Conservation (phyloP, 2,888 invertebrate genomes). For the Drosophila cracens region DNA sequence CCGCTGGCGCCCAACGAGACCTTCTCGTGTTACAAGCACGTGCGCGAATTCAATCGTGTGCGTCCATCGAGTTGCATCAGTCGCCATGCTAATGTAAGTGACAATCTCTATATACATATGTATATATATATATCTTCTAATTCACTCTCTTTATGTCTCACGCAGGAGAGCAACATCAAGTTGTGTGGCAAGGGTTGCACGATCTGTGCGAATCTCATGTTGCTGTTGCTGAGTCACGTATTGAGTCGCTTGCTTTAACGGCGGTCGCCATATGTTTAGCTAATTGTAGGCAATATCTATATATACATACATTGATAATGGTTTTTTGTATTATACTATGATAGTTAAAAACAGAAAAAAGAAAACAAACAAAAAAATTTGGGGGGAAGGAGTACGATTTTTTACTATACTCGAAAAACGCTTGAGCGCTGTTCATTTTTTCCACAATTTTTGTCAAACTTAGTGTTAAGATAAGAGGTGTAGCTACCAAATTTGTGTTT, state of each 20-base stretch:
- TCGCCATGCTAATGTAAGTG: constrained; percentile 90
- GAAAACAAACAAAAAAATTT: neutral
- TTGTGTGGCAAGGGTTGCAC: constrained; percentile 87
- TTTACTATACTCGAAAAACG: constrained; percentile 53
- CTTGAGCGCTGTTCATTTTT: constrained; percentile 67
- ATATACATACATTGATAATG: constrained; percentile 50
- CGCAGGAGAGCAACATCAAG: constrained; percentile 88
- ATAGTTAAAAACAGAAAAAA: constrained; percentile 9
- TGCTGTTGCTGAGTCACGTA: constrained; percentile 77
- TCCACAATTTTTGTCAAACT: constrained; percentile 55
- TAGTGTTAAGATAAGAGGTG: constrained; percentile 52
- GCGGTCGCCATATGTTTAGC: constrained; percentile 46
- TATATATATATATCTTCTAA: neutral
- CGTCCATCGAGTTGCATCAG: constrained; percentile 91
- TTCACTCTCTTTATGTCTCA: constrained; percentile 33
- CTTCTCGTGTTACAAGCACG: constrained; percentile 87
- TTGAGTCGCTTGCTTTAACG: constrained; percentile 81
- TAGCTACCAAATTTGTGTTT: constrained; percentile 43
- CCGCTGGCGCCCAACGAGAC: constrained; percentile 86
- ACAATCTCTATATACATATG: neutral
- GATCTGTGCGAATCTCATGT: constrained; percentile 75
- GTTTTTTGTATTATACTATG: constrained; percentile 65
- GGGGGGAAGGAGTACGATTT: constrained; percentile 27
- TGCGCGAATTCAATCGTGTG: constrained; percentile 88
- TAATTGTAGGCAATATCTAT: constrained; percentile 41